Evolutionary conservation across 2,888 invertebrate genomes (phyloP), one percentile per base, ranked within the genome.

Genomic region (Lagria hirta): DNA sequence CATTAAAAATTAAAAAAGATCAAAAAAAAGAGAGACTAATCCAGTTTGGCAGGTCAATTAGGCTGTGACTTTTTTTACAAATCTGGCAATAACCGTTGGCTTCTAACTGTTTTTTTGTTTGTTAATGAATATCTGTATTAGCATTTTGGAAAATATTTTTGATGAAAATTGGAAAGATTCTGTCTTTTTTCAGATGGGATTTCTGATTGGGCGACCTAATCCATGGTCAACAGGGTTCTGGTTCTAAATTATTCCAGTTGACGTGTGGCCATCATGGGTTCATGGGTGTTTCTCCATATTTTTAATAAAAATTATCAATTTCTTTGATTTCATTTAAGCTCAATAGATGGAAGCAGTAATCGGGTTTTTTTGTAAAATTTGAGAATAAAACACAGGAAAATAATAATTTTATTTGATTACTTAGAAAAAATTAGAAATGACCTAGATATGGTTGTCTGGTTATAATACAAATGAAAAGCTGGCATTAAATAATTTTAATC

Each of bases 181-280:
- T n/a, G n/a, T n/a, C n/a, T n/a, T n/a, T n/a, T n/a, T n/a, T n/a
- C n/a, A n/a, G n/a, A n/a, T n/a, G n/a, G n/a, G 36, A 35, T 18
- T 36, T 37, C 36, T 43, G 41, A 43, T 46, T 37, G 34, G 48
- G 41, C 22, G 33, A 36, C 46, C 42, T 43, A 26, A 27, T 55
- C 50, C 61, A 61, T 55, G 63, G 63, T 54, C 54, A 58, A 51
- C 59, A 23, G 49, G 55, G 56, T 57, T 53, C 26, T 30, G 55
- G 40, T 49, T 48, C 44, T 60, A 59, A 59, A 61, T 58, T 57
- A 58, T 47, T 43, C 37, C 22, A 43, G 43, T 40, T 55, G 54
- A 52, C 55, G 56, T 49, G 58, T 52, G 54, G 61, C 62, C 62
- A 62, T 64, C 45, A 55, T 57, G 55, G 48, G 43, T 38, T 51